Conservation (phyloP, 2,888 invertebrate genomes). For the Spodoptera picta region DNA sequence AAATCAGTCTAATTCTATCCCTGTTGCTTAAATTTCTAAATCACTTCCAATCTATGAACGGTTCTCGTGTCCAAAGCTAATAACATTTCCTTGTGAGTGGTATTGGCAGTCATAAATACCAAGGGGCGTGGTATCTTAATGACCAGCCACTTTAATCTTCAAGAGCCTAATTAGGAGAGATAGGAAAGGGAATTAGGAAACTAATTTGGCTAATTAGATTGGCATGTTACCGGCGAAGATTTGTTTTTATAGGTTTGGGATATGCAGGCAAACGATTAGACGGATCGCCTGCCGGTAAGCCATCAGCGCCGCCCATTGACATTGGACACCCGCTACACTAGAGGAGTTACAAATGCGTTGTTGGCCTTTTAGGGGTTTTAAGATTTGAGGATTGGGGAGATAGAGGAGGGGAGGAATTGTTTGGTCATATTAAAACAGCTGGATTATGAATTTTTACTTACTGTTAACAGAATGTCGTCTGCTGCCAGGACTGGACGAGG, state of each 20-base stretch:
- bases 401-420: too few relatives aligned
- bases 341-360: too few relatives aligned
- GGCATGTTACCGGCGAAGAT: background rate
- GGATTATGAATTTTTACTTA: constrained; percentile 74
- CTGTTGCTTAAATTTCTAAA: background rate
- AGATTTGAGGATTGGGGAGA: too few relatives aligned
- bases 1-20: constrained; percentile 14
- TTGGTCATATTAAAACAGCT: background rate
- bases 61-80: constrained; percentile 41
- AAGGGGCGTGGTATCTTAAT: constrained; percentile 50
- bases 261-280: too few relatives aligned
- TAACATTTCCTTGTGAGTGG: constrained; percentile 30
- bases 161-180: constrained; percentile 33
- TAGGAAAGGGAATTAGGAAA: constrained; percentile 1
- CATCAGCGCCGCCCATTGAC: too few relatives aligned
- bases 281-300: too few relatives aligned
- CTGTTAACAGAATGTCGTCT: constrained; percentile 94
- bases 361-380: too few relatives aligned
- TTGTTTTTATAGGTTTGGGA: too few relatives aligned
- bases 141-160: constrained; percentile 36
- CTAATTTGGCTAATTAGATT: constrained; percentile 39
- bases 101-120: constrained; percentile 34
- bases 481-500: constrained; percentile 92
- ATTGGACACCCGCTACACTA: too few relatives aligned
- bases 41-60: constrained; percentile 3